Evolutionary conservation across 2,797 vertebrate genomes (phyloP).

Genomic region (Characodon lateralis): DNA sequence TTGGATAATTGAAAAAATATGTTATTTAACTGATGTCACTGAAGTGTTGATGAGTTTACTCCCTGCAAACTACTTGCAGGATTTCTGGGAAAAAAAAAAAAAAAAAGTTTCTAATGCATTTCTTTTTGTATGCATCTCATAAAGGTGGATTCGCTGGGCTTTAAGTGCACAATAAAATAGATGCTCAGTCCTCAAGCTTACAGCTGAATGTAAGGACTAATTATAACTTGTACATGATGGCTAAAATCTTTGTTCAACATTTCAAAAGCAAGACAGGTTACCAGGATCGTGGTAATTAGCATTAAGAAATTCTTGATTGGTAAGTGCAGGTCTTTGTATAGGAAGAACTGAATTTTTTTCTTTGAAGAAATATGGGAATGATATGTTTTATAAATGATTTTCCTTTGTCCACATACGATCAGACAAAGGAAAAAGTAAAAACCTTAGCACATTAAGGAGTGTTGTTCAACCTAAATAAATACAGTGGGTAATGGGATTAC

Average conservation of each 20-base stretch:
- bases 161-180: conserved; percentile 4
- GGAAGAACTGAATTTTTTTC: neutral
- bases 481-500: neutral
- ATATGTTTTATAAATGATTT: neutral
- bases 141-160: conserved; percentile 7
- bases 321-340: neutral
- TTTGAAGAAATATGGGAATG: neutral
- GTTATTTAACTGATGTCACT: neutral
- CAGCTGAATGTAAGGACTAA: neutral
- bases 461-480: neutral
- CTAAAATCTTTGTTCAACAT: conserved; percentile 6
- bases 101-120: neutral
- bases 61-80: neutral
- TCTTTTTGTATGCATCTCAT: neutral
- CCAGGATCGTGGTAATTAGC: neutral
- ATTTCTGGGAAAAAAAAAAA: neutral
- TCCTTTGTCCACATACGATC: neutral
- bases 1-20: neutral
- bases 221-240: conserved; percentile 6
- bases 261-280: conserved; percentile 17
- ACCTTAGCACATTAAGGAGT: neutral
- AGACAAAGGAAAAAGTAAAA: too few relatives aligned
- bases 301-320: neutral
- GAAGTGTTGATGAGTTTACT: neutral
- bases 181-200: neutral